phyloP scores from a whole-genome alignment of 2,797 vertebrate species.

The Carcharodon carcharias region DNA sequence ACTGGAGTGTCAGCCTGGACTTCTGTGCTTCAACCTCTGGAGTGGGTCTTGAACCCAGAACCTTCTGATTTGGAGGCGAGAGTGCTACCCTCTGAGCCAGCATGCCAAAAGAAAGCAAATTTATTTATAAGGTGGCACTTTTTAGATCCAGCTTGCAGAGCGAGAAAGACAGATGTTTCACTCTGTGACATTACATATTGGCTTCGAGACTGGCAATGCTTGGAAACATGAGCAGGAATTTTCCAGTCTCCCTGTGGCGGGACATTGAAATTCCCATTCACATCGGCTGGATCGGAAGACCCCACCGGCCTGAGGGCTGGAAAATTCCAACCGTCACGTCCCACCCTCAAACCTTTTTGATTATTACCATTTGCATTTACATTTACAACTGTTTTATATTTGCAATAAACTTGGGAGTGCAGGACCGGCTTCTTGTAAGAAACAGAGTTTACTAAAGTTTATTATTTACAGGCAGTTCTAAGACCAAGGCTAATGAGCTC shows the following conservation, averaged over 20 bases:
- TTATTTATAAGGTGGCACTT: not conserved
- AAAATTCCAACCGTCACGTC: too few species aligned
- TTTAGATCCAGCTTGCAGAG: not conserved
- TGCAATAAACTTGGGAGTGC: too few species aligned
- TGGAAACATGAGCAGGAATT: not conserved
- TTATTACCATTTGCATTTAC: not conserved
- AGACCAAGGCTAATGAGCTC: too few species aligned
- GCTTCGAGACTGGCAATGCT: not conserved
- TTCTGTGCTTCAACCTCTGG: not conserved
- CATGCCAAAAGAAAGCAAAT: not conserved
- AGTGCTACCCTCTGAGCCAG: not conserved
- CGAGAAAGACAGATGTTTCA: not conserved
- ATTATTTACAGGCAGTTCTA: too few species aligned
- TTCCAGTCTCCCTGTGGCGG: too few species aligned
- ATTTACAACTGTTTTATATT: not conserved
- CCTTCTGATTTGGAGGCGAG: not conserved
- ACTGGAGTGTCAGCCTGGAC: not conserved
- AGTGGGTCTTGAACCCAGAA: not conserved
- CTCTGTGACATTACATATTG: not conserved
- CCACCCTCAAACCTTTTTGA: not conserved
- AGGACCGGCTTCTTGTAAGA: too few species aligned
- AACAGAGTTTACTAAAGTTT: too few species aligned
- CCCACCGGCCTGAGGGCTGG: too few species aligned
- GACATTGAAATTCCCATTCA: too few species aligned
- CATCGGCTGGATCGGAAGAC: too few species aligned